Evolutionary conservation across 1,140 invertebrate genomes (phyloP).

Genomic region (Asbolus verrucosus): DNA sequence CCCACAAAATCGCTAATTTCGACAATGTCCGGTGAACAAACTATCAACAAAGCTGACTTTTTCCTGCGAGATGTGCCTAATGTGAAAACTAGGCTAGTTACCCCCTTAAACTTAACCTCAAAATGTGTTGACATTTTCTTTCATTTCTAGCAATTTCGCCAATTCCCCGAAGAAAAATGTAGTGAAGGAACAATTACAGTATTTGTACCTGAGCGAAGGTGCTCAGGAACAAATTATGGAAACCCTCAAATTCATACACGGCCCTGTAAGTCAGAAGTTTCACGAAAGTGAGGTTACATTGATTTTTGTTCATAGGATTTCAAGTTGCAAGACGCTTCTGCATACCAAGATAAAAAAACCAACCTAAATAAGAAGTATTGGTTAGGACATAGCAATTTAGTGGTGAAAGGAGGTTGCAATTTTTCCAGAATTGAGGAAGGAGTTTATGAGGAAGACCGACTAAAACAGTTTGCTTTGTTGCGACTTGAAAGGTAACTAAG

Average conservation of each 20-base stretch:
- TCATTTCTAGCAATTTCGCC: constrained; percentile 49
- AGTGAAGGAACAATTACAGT: constrained; percentile 79
- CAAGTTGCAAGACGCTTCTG: constrained; percentile 64
- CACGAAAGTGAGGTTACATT: background rate
- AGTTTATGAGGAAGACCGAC: constrained; percentile 69
- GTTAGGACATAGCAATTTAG: constrained; percentile 78
- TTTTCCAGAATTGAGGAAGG: constrained; percentile 71
- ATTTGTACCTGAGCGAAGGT: constrained; percentile 72
- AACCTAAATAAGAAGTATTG: constrained; percentile 77
- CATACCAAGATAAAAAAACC: constrained; percentile 73
- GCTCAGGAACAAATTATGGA: constrained; percentile 77
- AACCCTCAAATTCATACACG: constrained; percentile 77
- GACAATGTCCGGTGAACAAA: constrained; percentile 59
- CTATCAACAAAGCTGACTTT: constrained; percentile 59
- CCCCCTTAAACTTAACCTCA: constrained; percentile 37
- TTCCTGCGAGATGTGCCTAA: constrained; percentile 60
- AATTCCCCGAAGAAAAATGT: constrained; percentile 46
- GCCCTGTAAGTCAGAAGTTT: constrained; percentile 61
- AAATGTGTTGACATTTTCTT: constrained; percentile 33
- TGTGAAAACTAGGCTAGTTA: constrained; percentile 60
- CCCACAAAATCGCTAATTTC: constrained; percentile 17
- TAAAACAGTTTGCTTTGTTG: constrained; percentile 75
- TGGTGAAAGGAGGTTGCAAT: constrained; percentile 77
- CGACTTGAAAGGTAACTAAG: constrained; percentile 73
- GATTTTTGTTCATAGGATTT: constrained; percentile 65